These are phyloP conservation scores for Todus mexicanus DNA, from an alignment of 2,797 vertebrate genomes.

Conservation along the genomic window DNA sequence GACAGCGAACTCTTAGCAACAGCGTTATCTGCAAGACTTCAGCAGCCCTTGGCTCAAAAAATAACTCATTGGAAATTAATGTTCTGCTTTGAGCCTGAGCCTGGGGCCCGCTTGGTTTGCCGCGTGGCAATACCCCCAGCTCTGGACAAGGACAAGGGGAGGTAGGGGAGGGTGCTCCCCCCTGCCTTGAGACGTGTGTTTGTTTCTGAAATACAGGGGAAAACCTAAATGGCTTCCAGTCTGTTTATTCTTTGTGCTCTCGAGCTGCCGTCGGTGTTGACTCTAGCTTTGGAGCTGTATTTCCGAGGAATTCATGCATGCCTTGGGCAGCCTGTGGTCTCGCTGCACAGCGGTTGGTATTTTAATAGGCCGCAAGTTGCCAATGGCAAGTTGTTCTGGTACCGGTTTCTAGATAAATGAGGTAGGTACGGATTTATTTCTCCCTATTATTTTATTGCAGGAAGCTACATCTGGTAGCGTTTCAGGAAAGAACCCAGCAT, in stretches of 20 bases:
- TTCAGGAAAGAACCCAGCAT: not conserved
- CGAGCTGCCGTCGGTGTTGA: not conserved
- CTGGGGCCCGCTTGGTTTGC: not conserved
- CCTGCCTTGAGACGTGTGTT: not conserved
- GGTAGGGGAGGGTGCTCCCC: not conserved
- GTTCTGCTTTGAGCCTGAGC: not conserved
- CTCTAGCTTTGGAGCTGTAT: slow-evolving; percentile 27
- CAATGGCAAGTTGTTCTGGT: slow-evolving; percentile 16
- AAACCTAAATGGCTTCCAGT: not conserved
- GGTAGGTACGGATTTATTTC: slow-evolving; percentile 23
- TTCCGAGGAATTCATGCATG: not conserved
- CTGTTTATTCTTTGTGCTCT: slow-evolving; percentile 15
- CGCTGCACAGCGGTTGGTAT: not conserved
- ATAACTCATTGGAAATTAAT: not conserved
- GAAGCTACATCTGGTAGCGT: not conserved
- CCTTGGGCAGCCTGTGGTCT: not conserved
- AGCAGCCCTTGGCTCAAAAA: not conserved
- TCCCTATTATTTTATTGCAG: slow-evolving; percentile 11
- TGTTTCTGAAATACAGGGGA: not conserved
- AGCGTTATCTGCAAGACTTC: not conserved
- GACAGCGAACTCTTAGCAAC: slow-evolving; percentile 1
- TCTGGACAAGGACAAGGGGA: not conserved
- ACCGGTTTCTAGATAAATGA: not conserved
- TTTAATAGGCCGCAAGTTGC: slow-evolving; percentile 34
- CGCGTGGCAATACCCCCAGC: not conserved